These are phyloP conservation scores for Geopemphigus sp. DNA, from an alignment of 1,140 invertebrate species.

Conservation along the genomic window DNA sequence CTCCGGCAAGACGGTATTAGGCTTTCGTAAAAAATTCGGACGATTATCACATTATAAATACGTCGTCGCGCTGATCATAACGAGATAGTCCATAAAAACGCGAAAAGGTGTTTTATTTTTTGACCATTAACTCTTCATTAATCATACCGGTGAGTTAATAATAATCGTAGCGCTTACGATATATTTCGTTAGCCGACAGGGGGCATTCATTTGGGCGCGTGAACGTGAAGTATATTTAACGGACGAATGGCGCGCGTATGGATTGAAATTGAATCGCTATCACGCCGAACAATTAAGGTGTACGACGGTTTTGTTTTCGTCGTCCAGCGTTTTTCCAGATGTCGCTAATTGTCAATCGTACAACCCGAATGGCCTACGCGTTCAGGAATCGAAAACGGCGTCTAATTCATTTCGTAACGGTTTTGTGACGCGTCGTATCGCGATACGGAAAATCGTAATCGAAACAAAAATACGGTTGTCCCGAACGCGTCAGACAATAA, in stretches of 20 bases:
- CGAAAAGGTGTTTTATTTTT: not conserved
- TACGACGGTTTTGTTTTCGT: too few species aligned
- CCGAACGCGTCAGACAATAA: too few species aligned
- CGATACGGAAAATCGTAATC: too few species aligned
- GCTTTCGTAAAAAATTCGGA: not conserved
- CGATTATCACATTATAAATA: not conserved
- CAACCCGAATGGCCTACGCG: too few species aligned
- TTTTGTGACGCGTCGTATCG: too few species aligned
- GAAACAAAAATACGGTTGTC: too few species aligned
- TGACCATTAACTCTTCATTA: not conserved
- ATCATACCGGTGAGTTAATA: constrained; percentile 1
- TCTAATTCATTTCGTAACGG: too few species aligned
- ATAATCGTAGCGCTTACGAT: not conserved
- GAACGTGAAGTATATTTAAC: not conserved
- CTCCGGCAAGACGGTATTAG: not conserved
- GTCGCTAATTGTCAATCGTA: too few species aligned
- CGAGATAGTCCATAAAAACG: not conserved
- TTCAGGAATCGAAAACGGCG: too few species aligned
- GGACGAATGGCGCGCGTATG: not conserved
- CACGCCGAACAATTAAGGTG: not conserved
- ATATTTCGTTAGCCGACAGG: not conserved
- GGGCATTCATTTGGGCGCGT: not conserved
- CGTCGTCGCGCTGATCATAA: not conserved
- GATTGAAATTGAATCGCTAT: not conserved
- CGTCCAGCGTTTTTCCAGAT: too few species aligned